These are phyloP conservation scores for Steinernema khuongi DNA, from an alignment of 1,140 invertebrate species.

Conservation along the genomic window DNA sequence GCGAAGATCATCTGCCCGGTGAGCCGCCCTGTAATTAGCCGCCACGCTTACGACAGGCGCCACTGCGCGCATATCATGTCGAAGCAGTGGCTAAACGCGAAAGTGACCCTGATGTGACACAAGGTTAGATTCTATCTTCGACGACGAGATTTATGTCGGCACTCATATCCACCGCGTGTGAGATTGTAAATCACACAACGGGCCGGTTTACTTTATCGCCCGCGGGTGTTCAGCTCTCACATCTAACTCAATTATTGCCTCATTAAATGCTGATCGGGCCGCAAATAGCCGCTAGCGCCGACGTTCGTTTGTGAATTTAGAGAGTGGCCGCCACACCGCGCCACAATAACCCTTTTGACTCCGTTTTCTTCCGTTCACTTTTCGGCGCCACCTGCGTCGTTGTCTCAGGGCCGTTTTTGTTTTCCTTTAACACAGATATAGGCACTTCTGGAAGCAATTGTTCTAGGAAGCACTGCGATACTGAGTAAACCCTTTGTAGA, in stretches of 20 bases:
- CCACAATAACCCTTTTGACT: neutral
- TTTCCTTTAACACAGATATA: neutral
- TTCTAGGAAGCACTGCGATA: no score
- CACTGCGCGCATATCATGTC: no score
- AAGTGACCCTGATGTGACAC: slow-evolving; percentile 9
- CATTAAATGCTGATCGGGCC: neutral
- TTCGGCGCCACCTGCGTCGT: neutral
- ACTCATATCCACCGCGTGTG: neutral
- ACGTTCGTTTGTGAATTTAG: neutral
- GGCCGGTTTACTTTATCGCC: neutral
- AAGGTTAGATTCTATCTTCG: slow-evolving; percentile 6
- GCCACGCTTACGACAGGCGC: no score
- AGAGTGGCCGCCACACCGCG: neutral
- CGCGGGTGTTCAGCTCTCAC: neutral
- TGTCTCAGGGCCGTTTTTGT: neutral
- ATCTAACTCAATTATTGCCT: slow-evolving; percentile 17
- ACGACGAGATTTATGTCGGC: neutral
- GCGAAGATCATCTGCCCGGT: no score
- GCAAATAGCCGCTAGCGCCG: neutral
- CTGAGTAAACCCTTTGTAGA: no score
- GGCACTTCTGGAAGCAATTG: no score
- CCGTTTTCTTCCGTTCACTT: neutral
- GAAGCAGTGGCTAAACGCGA: neutral
- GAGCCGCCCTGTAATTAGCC: no score
- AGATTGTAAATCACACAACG: slow-evolving; percentile 15